Conservation (phyloP, 2,888 invertebrate genomes). For the Rapana venosa region DNA sequence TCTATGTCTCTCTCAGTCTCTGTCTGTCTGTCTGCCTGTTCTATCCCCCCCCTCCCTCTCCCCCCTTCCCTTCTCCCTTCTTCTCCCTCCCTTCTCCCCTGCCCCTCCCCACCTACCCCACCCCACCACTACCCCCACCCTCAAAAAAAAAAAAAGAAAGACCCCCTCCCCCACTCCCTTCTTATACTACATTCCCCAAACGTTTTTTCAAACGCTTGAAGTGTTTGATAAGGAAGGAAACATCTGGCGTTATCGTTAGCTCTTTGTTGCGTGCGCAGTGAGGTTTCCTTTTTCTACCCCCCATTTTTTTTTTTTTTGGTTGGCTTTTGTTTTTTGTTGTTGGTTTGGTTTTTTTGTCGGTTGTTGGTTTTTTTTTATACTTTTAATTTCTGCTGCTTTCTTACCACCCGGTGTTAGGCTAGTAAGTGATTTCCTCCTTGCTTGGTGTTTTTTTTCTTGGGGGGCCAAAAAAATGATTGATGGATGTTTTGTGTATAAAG, state of each 20-base stretch:
- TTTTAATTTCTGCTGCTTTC: no score
- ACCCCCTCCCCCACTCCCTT: not conserved
- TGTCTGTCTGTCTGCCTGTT: no score
- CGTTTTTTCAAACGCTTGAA: not conserved
- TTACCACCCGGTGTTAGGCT: no score
- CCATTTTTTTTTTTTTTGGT: not conserved
- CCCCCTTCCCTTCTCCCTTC: no score
- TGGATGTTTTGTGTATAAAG: no score
- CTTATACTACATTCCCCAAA: not conserved
- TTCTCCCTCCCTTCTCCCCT: not conserved
- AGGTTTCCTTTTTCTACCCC: not conserved
- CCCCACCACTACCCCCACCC: no score
- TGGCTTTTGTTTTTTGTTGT: not conserved
- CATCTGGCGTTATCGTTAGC: slow-evolving; percentile 11
- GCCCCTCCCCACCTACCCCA: not conserved
- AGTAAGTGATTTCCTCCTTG: no score
- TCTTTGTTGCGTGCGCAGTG: not conserved
- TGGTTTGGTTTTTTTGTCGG: not conserved
- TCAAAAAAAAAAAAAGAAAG: no score
- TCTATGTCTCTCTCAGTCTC: no score
- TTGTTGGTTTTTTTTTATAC: not conserved
- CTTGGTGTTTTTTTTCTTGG: no score
- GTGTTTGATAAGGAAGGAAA: slow-evolving; percentile 2
- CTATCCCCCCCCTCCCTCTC: no score
- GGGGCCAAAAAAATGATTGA: no score